phyloP scores from a whole-genome alignment of 2,888 invertebrate genomes.

The Drosophila atroscutellata region DNA sequence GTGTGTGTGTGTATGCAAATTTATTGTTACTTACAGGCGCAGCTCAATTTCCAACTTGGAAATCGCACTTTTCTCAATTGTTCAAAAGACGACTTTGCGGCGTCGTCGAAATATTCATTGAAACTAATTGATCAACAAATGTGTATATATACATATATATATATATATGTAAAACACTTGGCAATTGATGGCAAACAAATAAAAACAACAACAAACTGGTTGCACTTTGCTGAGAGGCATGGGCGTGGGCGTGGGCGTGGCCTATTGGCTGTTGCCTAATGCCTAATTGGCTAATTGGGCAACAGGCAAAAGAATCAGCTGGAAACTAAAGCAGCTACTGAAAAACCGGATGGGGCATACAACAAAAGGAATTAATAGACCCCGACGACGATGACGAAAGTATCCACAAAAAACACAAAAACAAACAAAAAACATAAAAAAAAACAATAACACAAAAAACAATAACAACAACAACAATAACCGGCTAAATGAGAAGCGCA shows the following conservation, averaged over 20 bases:
- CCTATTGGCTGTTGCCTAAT: constrained; percentile 2
- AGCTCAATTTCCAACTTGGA: constrained; percentile 16
- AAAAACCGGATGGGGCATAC: constrained; percentile 54
- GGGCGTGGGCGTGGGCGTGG: constrained; percentile 51
- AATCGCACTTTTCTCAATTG: constrained; percentile 43
- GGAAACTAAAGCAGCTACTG: neutral
- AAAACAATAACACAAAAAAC: neutral
- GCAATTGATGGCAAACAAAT: constrained; percentile 28
- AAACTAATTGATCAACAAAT: constrained; percentile 61
- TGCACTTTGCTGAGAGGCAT: constrained; percentile 4
- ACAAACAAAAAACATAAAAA: too few species aligned
- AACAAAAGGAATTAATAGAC: constrained; percentile 25
- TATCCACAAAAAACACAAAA: neutral
- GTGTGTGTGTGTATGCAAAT: constrained; percentile 22
- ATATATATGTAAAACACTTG: constrained; percentile 10
- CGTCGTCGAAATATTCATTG: constrained; percentile 63
- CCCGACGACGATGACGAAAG: constrained; percentile 1
- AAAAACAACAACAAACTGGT: constrained; percentile 16
- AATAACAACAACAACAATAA: constrained; percentile 35
- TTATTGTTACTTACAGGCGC: constrained; percentile 8
- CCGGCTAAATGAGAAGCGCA: constrained; percentile 73
- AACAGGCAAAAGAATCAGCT: constrained; percentile 21
- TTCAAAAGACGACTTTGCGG: constrained; percentile 11
- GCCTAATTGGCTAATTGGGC: constrained; percentile 17
- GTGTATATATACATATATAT: neutral